phyloP scores from a whole-genome alignment of 2,113 vertebrate genomes.

The Etia nguti region DNA sequence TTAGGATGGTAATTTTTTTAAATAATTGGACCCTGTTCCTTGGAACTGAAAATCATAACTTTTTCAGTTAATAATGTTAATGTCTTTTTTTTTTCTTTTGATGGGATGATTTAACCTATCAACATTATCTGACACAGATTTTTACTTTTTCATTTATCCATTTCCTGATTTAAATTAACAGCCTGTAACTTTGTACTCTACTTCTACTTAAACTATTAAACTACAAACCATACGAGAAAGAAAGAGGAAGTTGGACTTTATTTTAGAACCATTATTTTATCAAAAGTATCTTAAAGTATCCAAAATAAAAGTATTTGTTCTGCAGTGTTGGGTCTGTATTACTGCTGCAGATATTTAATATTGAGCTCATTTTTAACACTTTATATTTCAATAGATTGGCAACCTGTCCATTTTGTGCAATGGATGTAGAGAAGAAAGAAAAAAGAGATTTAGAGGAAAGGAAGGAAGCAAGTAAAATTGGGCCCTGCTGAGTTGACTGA shows the following conservation, averaged over 20 bases:
- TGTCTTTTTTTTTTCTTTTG: neutral
- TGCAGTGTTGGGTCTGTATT: neutral
- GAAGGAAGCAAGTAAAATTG: neutral
- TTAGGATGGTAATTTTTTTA: neutral
- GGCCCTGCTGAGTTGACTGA: slow-evolving; percentile 7
- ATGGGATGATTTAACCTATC: neutral
- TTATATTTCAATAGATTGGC: too few relatives aligned
- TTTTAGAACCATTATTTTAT: neutral
- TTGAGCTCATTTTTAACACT: neutral
- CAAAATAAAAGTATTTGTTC: neutral
- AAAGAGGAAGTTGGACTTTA: neutral
- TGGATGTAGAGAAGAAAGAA: neutral
- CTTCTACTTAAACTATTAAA: neutral
- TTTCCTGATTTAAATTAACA: neutral
- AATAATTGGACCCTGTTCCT: neutral
- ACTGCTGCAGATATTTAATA: neutral
- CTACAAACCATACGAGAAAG: neutral
- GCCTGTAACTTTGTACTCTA: neutral
- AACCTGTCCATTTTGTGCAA: too few relatives aligned
- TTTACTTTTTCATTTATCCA: neutral
- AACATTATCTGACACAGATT: neutral
- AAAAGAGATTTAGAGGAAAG: neutral
- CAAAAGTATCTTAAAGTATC: neutral
- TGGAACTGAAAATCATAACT: neutral
- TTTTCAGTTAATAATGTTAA: neutral